These are phyloP conservation scores for Sporophila hypoxantha DNA, from an alignment of 2,113 vertebrate species.

Conservation along the genomic window DNA sequence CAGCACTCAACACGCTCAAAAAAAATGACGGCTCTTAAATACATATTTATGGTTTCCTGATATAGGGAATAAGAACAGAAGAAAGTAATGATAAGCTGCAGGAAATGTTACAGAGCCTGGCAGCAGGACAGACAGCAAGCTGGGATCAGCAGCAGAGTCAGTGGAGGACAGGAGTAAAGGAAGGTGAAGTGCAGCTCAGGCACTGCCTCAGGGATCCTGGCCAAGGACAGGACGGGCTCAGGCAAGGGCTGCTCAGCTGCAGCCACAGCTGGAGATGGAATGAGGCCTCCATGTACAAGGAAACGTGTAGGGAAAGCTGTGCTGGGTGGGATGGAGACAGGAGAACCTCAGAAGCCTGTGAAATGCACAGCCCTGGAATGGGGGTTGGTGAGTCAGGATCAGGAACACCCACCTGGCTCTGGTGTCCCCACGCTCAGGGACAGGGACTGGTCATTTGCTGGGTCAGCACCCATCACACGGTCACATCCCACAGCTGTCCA, in stretches of 20 bases:
- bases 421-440: rapidly evolving
- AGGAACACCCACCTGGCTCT: rapidly evolving
- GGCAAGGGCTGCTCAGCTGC: neutral
- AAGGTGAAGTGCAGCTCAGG: neutral
- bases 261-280: rapidly evolving
- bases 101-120: neutral
- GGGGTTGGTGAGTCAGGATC: no score
- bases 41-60: slow-evolving; percentile 49
- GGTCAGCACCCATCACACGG: rapidly evolving
- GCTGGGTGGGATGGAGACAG: neutral
- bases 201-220: neutral
- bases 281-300: neutral
- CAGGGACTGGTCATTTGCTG: rapidly evolving
- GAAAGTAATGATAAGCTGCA: neutral
- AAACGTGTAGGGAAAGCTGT: rapidly evolving
- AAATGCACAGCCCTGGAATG: neutral
- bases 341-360: neutral
- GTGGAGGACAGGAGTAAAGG: neutral
- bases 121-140: neutral
- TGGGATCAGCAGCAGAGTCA: rapidly evolving
- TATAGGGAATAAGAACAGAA: slow-evolving; percentile 36
- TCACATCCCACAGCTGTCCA: rapidly evolving
- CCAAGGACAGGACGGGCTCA: neutral
- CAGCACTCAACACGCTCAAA: neutral
- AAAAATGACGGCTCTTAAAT: neutral